Base-by-base conservation (phyloP, 2,888 invertebrate genomes). In the Parascotia fuliginaria region DNA sequence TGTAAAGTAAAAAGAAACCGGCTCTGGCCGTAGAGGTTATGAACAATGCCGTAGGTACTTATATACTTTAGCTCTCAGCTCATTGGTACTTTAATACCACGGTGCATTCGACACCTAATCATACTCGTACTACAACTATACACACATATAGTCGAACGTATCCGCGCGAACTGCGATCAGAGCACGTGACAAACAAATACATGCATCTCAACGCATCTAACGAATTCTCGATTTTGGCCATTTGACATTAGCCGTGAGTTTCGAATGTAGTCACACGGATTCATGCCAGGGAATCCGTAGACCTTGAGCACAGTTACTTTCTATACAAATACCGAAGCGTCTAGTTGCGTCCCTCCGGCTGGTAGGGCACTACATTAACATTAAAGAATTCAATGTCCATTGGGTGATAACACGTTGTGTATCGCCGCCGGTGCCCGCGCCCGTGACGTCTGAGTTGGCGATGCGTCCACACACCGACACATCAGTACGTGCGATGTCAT, bases 241-340 rank as follows among this genome's bases (percentile, higher is more conserved):
- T 85, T 82, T 73, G 79, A 81, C 79, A 82, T 77, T 58, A 65
- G 75, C 62, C 63, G 70, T 76, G 72, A 76, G 76, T 75, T 75
- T 76, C 77, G 73, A 65, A 69, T 64, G 79, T 74, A 78, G 79
- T 79, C 79, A 77, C 68, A 75, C 80, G 78, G 72, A 83, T 74
- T 74, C 72, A 83, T 89, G 91, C 91, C 91, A 92, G 89, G 75
- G 85, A 89, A 91, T 90, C 83, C 70, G 73, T 68, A 79, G 79
- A 77, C 85, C 85, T 86, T 86, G 87, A 76, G 65, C 71, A 57
- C 61, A 70, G 74, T 69, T 77, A 82, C 74, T 85, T 87, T 87
- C 83, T 81, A 77, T 73, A 70, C 73, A 79, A 79, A 83, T 81
- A 80, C 73, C 70, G 75, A 51, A 75, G 70, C 73, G 75, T 73